Evolutionary conservation across 53 echinoderm and acorn worm species (phyloP).

Genomic region (Astropecten irregularis): DNA sequence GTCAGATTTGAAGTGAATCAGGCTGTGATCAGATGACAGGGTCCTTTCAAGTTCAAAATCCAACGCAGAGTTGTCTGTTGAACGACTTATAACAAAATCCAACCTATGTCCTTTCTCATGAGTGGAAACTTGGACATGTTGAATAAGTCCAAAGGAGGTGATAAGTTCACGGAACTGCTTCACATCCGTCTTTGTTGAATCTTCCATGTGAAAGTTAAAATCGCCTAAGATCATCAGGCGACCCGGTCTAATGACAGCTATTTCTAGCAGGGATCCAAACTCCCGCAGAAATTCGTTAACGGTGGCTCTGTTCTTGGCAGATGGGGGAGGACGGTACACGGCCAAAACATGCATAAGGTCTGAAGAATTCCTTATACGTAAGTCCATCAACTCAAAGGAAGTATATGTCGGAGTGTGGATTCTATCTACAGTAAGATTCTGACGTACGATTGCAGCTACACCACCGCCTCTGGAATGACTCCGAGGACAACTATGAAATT

Average conservation of each 20-base stretch:
- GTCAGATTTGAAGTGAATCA: background rate
- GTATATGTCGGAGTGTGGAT: too few relatives aligned
- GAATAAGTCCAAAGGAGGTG: background rate
- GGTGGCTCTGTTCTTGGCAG: background rate
- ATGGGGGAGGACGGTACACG: background rate
- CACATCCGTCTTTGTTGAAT: background rate
- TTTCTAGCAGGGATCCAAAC: background rate
- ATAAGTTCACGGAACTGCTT: background rate
- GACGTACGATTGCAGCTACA: too few relatives aligned
- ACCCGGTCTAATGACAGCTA: background rate
- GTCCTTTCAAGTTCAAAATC: background rate
- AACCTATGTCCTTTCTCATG: background rate
- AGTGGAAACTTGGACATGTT: background rate
- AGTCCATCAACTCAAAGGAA: too few relatives aligned
- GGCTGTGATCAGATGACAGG: background rate
- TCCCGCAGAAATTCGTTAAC: background rate
- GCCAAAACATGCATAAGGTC: background rate
- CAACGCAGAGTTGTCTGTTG: background rate
- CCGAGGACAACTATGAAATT: too few relatives aligned
- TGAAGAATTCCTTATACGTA: too few relatives aligned
- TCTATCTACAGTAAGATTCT: too few relatives aligned
- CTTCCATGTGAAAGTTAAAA: background rate
- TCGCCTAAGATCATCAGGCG: too few relatives aligned
- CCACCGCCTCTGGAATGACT: too few relatives aligned
- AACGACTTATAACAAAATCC: background rate